These are phyloP conservation scores for Chlorocebus sabaeus DNA, from an alignment of 2,113 vertebrate species.

Conservation along the genomic window DNA sequence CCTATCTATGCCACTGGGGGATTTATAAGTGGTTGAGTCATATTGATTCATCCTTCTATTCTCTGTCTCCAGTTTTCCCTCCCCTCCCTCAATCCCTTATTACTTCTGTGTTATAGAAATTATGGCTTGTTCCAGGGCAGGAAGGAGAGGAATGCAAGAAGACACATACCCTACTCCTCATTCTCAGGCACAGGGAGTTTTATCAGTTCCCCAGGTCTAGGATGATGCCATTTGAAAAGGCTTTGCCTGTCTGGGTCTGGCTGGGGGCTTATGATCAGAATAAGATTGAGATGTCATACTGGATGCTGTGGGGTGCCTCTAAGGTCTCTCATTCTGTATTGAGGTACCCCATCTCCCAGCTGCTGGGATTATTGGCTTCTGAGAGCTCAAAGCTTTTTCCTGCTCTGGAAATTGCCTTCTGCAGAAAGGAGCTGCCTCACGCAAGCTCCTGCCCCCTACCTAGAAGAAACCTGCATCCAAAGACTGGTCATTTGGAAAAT, in stretches of 20 bases:
- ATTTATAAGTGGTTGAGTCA: not conserved
- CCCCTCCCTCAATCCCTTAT: not conserved
- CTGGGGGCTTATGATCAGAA: not conserved
- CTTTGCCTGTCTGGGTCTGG: not conserved
- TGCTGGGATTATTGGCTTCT: not conserved
- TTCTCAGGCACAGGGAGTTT: not conserved
- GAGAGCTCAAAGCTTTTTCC: not conserved
- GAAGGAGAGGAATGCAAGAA: not conserved
- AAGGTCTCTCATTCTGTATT: not conserved
- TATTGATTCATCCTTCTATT: not conserved
- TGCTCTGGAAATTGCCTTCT: not conserved
- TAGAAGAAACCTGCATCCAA: not conserved
- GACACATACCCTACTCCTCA: not conserved
- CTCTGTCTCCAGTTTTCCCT: not conserved
- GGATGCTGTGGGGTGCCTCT: not conserved
- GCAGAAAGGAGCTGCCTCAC: not conserved
- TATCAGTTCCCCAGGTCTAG: not conserved
- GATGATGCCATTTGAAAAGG: not conserved
- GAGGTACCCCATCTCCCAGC: not conserved
- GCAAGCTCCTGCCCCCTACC: not conserved
- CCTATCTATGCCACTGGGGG: not conserved
- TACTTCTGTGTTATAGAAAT: conserved; percentile 26
- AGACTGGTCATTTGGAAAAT: not conserved
- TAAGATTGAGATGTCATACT: not conserved
- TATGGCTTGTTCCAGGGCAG: not conserved